Evolutionary conservation across 2,888 invertebrate species (phyloP).

Genomic region (Agriopis aurantiaria): DNA sequence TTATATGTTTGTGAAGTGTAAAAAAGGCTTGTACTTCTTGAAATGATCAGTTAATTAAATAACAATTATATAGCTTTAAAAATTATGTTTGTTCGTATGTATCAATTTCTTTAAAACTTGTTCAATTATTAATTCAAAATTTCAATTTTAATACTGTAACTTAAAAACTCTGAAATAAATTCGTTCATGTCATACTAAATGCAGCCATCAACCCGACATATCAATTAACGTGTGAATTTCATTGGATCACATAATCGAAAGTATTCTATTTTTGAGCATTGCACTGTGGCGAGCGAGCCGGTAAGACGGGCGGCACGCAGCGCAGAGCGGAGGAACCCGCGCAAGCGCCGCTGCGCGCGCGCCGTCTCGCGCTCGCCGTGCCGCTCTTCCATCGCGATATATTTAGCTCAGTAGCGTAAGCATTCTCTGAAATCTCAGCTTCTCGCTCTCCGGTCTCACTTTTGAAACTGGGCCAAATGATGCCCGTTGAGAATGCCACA

Average conservation of each 20-base stretch:
- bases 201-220: slow-evolving; percentile 43
- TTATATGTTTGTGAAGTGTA: background rate
- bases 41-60: background rate
- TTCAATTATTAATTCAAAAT: background rate
- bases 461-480: slow-evolving; percentile 86
- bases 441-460: slow-evolving; percentile 81
- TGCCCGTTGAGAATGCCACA: slow-evolving; percentile 83
- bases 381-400: slow-evolving; percentile 61
- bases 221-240: slow-evolving; percentile 35
- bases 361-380: slow-evolving; percentile 50
- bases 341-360: slow-evolving; percentile 46
- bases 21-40: background rate
- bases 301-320: slow-evolving; percentile 39
- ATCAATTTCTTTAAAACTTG: background rate
- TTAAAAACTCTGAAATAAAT: background rate
- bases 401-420: slow-evolving; percentile 81
- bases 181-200: slow-evolving; percentile 18
- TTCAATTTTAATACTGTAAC: background rate
- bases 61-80: too few relatives aligned
- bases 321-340: slow-evolving; percentile 21
- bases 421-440: slow-evolving; percentile 82
- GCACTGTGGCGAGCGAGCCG: slow-evolving; percentile 45
- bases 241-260: slow-evolving; percentile 44
- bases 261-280: slow-evolving; percentile 70
- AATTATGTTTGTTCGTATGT: too few relatives aligned